phyloP scores from a whole-genome alignment of 53 echinoderm and acorn worm species.

The Temnopleurus reevesii region DNA sequence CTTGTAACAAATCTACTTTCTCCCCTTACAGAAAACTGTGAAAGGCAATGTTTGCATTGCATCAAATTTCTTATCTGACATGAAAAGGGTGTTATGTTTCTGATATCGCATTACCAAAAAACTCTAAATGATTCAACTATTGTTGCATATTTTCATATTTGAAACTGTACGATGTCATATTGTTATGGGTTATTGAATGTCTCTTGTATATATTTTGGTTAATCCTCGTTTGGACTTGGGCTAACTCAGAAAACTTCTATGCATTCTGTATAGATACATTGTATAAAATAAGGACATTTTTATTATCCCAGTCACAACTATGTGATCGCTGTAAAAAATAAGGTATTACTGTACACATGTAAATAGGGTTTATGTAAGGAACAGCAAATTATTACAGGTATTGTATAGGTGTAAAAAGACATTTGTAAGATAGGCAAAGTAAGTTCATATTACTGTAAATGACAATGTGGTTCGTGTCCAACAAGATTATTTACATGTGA shows the following conservation, averaged over 20 bases:
- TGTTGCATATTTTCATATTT: not conserved
- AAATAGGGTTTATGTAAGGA: conserved; percentile 18
- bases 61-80: too few relatives aligned
- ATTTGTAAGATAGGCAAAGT: conserved; percentile 31
- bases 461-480: not conserved
- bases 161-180: not conserved
- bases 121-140: not conserved
- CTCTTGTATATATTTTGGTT: conserved; percentile 17
- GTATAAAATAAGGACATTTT: conserved; percentile 21
- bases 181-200: not conserved
- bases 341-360: not conserved
- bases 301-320: not conserved
- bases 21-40: too few relatives aligned
- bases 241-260: conserved; percentile 39
- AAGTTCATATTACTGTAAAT: conserved; percentile 11
- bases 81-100: too few relatives aligned
- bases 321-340: conserved; percentile 1
- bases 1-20: too few relatives aligned
- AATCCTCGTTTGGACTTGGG: conserved; percentile 13
- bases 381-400: not conserved
- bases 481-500: conserved; percentile 33
- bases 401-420: conserved; percentile 25
- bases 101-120: not conserved
- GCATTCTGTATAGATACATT: conserved; percentile 49
- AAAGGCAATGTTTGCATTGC: not conserved